Evolutionary conservation across 92 coral and sea anemone species (phyloP), one percentile per base, ranked within the genome.

Genomic region (Plumapathes pennacea): DNA sequence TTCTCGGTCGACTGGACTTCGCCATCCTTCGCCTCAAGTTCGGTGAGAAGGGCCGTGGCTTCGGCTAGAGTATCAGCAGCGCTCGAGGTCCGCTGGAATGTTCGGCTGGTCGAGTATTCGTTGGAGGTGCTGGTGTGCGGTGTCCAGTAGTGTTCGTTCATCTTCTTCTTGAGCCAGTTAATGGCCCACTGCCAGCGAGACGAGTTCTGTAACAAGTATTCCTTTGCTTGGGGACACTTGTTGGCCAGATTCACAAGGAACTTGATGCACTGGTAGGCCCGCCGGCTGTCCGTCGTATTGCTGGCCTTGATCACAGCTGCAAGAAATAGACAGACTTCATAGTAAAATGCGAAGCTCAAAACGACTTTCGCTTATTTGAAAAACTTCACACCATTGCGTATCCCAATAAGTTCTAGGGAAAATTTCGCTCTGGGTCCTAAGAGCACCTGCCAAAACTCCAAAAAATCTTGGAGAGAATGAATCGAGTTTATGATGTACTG

Each of bases 101-200:
- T 84, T 37, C 85, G 85, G 66, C 96, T 87, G 0, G 86, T 58
- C 30, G 96, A 87, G 84, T 87, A 78, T 38, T 87, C 96, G 50
- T 87, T 87, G 25, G 96, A 87, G 3, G 86, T 58, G 1, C 85
- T 58, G 38, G 96, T 71, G 44, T 87, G 96, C 22, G 96, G 96
- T 12, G 96, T 61, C 96, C 96, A 87, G 69, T 83, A 83, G 50
- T 87, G 90, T 50, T 87, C 96, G 36, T 54, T 87, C 96, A 87
- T 87, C 59, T 87, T 87, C 38, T 78, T 77, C 60, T 87, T 87
- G 9, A 87, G 86, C 96, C 96, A 87, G 8, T 87, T 84, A 19
- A 87, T 90, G 37, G 96, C 96, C 96, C 96, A 87, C 41, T 87
- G 96, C 96, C 96, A 87, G 38, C 96, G 90, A 6, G 95, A 85